Evolutionary conservation across 2,888 invertebrate genomes (phyloP).

Genomic region (Drosophila paranaensis): DNA sequence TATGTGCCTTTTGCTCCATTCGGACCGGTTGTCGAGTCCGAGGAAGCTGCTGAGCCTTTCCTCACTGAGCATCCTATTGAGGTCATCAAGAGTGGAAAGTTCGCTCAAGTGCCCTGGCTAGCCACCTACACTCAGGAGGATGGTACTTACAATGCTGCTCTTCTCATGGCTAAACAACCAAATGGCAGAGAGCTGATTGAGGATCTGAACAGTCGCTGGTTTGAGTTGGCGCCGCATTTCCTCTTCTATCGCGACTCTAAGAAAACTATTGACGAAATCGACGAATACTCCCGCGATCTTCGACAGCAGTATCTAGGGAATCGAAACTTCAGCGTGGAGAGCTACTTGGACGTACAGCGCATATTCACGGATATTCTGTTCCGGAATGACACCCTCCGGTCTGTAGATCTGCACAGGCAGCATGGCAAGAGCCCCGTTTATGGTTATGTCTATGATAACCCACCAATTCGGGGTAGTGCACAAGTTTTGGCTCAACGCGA

Average conservation of each 20-base stretch:
- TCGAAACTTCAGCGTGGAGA: conserved; percentile 84
- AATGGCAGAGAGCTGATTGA: conserved; percentile 33
- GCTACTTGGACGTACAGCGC: conserved; percentile 84
- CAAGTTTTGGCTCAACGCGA: background rate
- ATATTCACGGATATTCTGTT: conserved; percentile 89
- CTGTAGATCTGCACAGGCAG: conserved; percentile 84
- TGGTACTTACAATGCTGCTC: conserved; percentile 34
- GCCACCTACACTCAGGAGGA: conserved; percentile 85
- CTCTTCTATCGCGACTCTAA: conserved; percentile 29
- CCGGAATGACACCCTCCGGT: conserved; percentile 86
- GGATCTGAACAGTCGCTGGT: conserved; percentile 32
- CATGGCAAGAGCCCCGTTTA: conserved; percentile 34
- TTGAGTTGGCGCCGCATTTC: conserved; percentile 34
- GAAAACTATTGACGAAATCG: conserved; percentile 23
- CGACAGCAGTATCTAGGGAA: conserved; percentile 31
- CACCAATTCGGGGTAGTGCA: background rate
- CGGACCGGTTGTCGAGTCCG: conserved; percentile 89
- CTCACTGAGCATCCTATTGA: conserved; percentile 88
- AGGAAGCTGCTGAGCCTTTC: conserved; percentile 86
- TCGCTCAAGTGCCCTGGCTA: conserved; percentile 89
- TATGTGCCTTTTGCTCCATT: conserved; percentile 90
- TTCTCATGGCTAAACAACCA: conserved; percentile 9
- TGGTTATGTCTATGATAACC: conserved; percentile 87
- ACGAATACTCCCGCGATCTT: conserved; percentile 17
- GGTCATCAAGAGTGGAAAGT: conserved; percentile 87